These are phyloP conservation scores for Upupa epops DNA, from an alignment of 2,113 vertebrate species.

Conservation along the genomic window DNA sequence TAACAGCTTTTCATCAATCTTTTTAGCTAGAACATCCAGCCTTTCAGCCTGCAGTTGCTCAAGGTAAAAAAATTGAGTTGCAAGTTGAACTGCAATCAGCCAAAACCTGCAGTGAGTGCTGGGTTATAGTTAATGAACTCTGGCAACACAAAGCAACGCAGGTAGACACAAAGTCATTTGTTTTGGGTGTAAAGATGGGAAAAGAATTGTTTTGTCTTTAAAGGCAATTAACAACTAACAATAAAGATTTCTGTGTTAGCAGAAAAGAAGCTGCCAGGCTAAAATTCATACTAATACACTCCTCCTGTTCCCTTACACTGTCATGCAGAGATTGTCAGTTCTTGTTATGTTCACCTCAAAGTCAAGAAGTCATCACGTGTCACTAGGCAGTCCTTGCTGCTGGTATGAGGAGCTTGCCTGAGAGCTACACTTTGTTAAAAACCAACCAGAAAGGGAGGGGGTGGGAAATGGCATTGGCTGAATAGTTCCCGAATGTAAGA, in stretches of 20 bases:
- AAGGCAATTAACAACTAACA: not conserved
- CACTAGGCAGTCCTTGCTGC: not conserved
- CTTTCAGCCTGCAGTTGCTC: not conserved
- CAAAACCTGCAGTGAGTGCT: not conserved
- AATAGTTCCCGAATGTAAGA: not conserved
- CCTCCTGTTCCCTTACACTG: not conserved
- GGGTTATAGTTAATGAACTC: constrained; percentile 21
- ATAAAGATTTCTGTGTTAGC: not conserved
- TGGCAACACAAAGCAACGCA: not conserved
- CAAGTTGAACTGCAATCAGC: not conserved
- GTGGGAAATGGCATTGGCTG: no score
- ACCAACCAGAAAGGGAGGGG: not conserved
- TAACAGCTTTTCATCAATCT: not conserved
- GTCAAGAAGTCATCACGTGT: not conserved
- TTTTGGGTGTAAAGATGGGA: not conserved
- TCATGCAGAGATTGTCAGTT: not conserved
- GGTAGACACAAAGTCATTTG: constrained; percentile 4
- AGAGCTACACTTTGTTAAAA: not conserved
- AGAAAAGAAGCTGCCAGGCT: not conserved
- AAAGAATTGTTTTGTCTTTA: not conserved
- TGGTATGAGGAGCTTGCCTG: not conserved
- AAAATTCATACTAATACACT: not conserved
- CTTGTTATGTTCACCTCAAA: not conserved
- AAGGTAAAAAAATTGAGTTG: not conserved
- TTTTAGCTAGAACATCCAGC: not conserved